Evolutionary conservation across 2,888 invertebrate species (phyloP).

Genomic region (Tuberolachnus salignus): DNA sequence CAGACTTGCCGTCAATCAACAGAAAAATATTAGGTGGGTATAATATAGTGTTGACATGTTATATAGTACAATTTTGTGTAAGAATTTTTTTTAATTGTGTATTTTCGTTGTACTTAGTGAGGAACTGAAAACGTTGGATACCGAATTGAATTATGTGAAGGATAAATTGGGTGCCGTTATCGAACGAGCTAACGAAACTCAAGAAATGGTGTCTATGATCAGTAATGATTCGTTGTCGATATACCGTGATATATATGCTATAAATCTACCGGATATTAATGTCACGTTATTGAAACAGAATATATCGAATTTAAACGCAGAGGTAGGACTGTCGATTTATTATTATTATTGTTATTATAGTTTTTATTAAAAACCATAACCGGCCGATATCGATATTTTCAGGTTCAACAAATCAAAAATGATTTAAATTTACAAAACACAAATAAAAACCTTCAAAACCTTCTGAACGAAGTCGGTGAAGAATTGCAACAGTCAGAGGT

Average conservation of each 20-base stretch:
- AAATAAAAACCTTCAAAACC: conserved; percentile 58
- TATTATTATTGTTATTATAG: too few relatives aligned
- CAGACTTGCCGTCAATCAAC: conserved; percentile 76
- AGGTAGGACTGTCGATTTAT: too few relatives aligned
- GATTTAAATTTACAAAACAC: conserved; percentile 15
- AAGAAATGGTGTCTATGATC: conserved; percentile 73
- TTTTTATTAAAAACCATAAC: not conserved
- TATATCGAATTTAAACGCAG: conserved; percentile 72
- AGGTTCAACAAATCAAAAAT: conserved; percentile 30
- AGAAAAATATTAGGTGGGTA: conserved; percentile 75
- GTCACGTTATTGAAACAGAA: conserved; percentile 72
- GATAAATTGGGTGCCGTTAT: conserved; percentile 74
- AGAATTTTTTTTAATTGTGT: not conserved
- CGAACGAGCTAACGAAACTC: conserved; percentile 75
- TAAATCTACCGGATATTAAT: conserved; percentile 79
- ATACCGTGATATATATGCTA: conserved; percentile 78
- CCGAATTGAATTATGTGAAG: conserved; percentile 73
- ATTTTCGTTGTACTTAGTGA: conserved; percentile 65
- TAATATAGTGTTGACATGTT: too few relatives aligned
- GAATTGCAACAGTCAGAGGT: conserved; percentile 62
- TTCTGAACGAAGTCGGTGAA: conserved; percentile 63
- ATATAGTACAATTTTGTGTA: too few relatives aligned
- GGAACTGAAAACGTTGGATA: conserved; percentile 71
- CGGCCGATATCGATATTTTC: not conserved
- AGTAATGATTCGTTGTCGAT: conserved; percentile 82